Evolutionary conservation across 2,888 invertebrate species (phyloP).

Genomic region (Crematogaster levior): DNA sequence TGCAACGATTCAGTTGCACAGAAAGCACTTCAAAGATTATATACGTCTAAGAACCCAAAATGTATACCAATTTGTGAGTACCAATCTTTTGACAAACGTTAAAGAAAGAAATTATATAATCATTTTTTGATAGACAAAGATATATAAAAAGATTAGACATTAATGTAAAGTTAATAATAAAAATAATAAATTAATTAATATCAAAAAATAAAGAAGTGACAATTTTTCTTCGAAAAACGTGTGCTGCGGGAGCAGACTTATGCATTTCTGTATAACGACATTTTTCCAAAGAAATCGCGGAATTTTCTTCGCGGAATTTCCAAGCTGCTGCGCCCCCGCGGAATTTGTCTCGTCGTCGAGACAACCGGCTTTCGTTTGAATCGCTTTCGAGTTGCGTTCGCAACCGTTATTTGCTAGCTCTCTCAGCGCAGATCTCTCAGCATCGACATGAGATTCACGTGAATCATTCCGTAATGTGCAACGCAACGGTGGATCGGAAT

Average conservation of each 20-base stretch:
- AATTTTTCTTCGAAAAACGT: background rate
- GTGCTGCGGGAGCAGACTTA: background rate
- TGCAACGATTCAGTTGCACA: background rate
- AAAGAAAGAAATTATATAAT: background rate
- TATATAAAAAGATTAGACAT: background rate
- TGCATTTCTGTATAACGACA: background rate
- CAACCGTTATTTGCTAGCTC: background rate
- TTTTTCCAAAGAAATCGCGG: background rate
- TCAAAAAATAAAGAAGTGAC: background rate
- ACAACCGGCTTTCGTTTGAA: background rate
- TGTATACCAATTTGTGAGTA: background rate
- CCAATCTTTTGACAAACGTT: background rate
- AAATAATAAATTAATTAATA: too few relatives aligned
- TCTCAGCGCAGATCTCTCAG: background rate
- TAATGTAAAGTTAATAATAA: background rate
- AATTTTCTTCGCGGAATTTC: background rate
- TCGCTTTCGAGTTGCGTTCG: background rate
- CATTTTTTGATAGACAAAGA: background rate
- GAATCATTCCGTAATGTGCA: background rate
- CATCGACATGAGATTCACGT: background rate
- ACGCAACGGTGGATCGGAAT: constrained; percentile 10
- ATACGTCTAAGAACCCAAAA: too few relatives aligned
- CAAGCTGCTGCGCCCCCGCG: too few relatives aligned
- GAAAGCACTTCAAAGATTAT: background rate
- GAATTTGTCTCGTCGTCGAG: background rate